These are phyloP conservation scores for Phalacrocorax aristotelis DNA, from an alignment of 2,113 vertebrate genomes.

Conservation along the genomic window DNA sequence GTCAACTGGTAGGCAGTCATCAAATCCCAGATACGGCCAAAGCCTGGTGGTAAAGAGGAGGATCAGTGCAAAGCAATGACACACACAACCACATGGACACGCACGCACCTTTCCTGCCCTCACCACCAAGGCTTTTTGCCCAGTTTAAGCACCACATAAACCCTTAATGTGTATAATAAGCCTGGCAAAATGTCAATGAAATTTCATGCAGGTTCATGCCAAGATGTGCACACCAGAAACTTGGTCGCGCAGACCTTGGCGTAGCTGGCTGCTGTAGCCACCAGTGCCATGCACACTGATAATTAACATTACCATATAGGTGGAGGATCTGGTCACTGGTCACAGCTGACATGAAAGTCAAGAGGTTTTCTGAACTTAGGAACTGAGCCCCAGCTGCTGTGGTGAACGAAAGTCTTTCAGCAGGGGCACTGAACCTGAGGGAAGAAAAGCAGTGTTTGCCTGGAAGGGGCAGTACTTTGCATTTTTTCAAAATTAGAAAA, in stretches of 20 bases:
- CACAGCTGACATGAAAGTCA: not conserved
- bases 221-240: not conserved
- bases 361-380: not conserved
- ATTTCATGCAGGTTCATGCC: rapidly evolving
- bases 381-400: not conserved
- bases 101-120: not conserved
- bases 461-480: not conserved
- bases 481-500: constrained; percentile 30
- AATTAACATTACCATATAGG: not conserved
- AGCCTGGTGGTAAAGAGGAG: not conserved
- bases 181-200: not conserved
- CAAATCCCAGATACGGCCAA: not conserved
- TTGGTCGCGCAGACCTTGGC: not conserved
- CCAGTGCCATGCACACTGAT: not conserved
- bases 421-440: not conserved
- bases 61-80: not conserved
- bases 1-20: not conserved
- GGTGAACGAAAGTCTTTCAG: not conserved
- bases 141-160: not conserved
- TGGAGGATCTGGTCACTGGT: not conserved
- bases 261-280: not conserved
- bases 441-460: not conserved
- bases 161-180: not conserved
- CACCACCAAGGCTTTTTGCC: not conserved
- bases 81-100: not conserved